phyloP scores from a whole-genome alignment of 2,797 vertebrate genomes.

The Amblyopsis hoosieri region DNA sequence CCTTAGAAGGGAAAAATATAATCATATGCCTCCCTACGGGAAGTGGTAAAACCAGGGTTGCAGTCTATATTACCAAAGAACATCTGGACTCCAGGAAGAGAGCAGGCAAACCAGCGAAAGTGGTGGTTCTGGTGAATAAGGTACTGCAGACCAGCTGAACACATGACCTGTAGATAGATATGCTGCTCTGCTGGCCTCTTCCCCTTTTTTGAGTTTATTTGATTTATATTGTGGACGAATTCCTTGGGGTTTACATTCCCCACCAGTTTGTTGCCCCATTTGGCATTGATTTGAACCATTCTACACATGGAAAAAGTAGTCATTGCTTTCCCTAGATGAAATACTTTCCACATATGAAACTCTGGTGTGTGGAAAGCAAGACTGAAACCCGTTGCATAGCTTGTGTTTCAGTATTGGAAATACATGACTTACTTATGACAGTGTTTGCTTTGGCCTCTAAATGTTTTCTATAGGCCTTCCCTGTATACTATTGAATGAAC shows the following conservation, averaged over 20 bases:
- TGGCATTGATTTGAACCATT: too few species aligned
- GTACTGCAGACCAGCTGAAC: slow-evolving; percentile 63
- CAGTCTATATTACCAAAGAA: slow-evolving; percentile 90
- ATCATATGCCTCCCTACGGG: slow-evolving; percentile 96
- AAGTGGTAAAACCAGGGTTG: slow-evolving; percentile 95
- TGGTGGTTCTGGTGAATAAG: slow-evolving; percentile 95
- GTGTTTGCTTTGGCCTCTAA: too few species aligned
- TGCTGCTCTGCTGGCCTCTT: slow-evolving; percentile 36
- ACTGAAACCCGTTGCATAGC: too few species aligned
- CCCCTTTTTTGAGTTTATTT: slow-evolving; percentile 8
- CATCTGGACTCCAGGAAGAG: slow-evolving; percentile 86
- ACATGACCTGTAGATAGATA: slow-evolving; percentile 27
- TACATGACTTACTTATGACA: too few species aligned
- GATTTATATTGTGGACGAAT: slow-evolving; percentile 51
- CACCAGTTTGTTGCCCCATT: slow-evolving; percentile 27
- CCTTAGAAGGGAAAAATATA: slow-evolving; percentile 91
- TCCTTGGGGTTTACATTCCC: slow-evolving; percentile 26
- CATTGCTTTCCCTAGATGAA: slow-evolving; percentile 26
- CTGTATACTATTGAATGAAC: too few species aligned
- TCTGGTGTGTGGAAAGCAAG: too few species aligned
- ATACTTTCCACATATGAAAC: background rate
- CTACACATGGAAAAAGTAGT: too few species aligned
- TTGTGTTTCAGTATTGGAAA: too few species aligned
- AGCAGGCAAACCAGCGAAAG: slow-evolving; percentile 80
- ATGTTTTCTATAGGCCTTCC: too few species aligned